phyloP scores from a whole-genome alignment of 1,140 invertebrate genomes.

The Zaprionus kolodkinae region DNA sequence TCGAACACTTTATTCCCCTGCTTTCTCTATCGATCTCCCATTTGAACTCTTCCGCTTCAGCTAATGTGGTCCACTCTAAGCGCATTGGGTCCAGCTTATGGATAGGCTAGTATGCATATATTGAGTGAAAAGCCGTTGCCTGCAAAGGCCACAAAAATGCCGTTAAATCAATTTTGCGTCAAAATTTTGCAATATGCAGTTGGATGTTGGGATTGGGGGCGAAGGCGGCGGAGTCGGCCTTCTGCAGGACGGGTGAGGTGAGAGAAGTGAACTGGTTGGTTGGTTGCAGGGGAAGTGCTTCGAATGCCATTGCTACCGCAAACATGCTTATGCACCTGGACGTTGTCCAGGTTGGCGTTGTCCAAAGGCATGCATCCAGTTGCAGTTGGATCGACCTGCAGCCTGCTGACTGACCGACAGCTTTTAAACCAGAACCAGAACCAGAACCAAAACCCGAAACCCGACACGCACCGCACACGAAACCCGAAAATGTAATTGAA shows the following conservation, averaged over 20 bases:
- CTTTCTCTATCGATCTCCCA: neutral
- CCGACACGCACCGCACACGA: conserved; percentile 54
- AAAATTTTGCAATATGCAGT: conserved; percentile 60
- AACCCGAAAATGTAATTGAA: conserved; percentile 80
- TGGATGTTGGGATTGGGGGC: neutral
- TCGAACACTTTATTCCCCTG: neutral
- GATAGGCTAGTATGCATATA: conserved; percentile 8
- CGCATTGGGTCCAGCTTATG: conserved; percentile 28
- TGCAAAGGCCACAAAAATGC: conserved; percentile 63
- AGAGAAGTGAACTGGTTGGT: too few species aligned
- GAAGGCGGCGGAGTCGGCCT: neutral
- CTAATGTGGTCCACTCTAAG: conserved; percentile 21
- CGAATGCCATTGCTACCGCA: conserved; percentile 18
- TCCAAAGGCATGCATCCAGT: neutral
- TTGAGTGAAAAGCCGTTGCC: conserved; percentile 38
- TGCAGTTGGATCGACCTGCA: neutral
- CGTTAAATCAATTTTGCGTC: conserved; percentile 75
- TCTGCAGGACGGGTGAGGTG: neutral
- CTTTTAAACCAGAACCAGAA: conserved; percentile 25
- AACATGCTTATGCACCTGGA: conserved; percentile 36
- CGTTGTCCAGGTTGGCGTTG: conserved; percentile 1
- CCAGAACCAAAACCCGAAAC: conserved; percentile 17
- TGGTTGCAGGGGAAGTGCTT: conserved; percentile 9
- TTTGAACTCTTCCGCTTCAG: neutral
- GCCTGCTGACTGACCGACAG: conserved; percentile 12